Conservation (phyloP, 2,113 vertebrate species). For the Chaetodon trifascialis region DNA sequence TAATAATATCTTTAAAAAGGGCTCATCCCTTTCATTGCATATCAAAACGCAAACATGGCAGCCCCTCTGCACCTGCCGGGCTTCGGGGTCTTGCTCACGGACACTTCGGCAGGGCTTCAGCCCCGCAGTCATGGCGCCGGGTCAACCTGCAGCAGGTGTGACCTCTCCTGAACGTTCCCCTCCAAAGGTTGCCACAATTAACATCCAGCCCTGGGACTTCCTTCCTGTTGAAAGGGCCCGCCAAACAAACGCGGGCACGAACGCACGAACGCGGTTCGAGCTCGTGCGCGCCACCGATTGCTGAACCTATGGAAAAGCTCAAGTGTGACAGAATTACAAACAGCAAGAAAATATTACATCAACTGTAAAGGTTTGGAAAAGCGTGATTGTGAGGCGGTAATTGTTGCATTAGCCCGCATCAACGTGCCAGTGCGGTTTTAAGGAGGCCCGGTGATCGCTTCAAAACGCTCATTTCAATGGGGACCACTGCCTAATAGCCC, state of each 20-base stretch:
- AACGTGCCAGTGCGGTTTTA: slow-evolving; percentile 60
- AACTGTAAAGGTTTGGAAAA: slow-evolving; percentile 46
- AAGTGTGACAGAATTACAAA: slow-evolving; percentile 51
- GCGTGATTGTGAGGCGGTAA: slow-evolving; percentile 49
- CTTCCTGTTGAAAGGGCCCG: not conserved
- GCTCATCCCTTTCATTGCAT: not conserved
- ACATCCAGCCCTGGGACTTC: not conserved
- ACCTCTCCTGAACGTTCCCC: not conserved
- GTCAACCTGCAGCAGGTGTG: not conserved
- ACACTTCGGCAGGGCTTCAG: slow-evolving; percentile 14
- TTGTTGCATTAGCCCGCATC: slow-evolving; percentile 66
- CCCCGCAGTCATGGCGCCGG: too few relatives aligned
- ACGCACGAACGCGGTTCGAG: not conserved
- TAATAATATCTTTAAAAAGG: not conserved
- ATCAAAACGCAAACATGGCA: not conserved
- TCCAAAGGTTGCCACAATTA: not conserved
- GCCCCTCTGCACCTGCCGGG: not conserved
- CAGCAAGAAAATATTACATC: slow-evolving; percentile 45
- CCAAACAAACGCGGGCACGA: not conserved
- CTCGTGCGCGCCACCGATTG: not conserved
- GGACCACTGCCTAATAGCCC: slow-evolving; percentile 80
- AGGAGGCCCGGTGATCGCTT: slow-evolving; percentile 70
- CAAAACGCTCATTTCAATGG: slow-evolving; percentile 81
- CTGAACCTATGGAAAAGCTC: not conserved
- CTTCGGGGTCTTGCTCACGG: slow-evolving; percentile 9